These are phyloP conservation scores for Spinus pinus DNA, from an alignment of 2,797 vertebrate species.

Conservation along the genomic window DNA sequence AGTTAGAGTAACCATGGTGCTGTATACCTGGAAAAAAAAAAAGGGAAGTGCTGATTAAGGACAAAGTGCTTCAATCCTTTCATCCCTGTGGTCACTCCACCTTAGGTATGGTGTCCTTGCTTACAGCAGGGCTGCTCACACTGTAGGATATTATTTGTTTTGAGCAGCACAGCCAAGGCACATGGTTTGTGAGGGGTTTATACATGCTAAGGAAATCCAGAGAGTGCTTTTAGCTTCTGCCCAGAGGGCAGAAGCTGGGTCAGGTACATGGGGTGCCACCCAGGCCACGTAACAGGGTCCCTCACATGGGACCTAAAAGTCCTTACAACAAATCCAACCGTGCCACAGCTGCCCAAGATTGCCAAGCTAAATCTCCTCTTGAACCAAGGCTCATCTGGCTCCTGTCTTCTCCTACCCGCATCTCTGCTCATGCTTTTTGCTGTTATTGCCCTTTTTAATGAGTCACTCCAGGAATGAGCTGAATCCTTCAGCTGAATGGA, in stretches of 20 bases:
- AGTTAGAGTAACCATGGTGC: neutral
- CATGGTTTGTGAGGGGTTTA: neutral
- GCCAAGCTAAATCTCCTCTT: neutral
- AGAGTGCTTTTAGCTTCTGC: neutral
- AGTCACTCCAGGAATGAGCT: neutral
- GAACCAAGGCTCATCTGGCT: neutral
- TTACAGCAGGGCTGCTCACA: neutral
- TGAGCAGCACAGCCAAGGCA: neutral
- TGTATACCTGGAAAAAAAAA: neutral
- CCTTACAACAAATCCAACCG: neutral
- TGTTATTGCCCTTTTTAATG: neutral
- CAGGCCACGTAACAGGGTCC: accelerated
- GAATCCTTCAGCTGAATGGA: neutral
- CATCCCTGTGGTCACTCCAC: neutral
- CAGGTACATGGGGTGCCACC: neutral
- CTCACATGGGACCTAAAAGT: accelerated
- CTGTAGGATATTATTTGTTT: neutral
- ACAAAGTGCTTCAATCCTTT: neutral
- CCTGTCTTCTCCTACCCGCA: neutral
- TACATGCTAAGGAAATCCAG: neutral
- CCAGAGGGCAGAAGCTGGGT: neutral
- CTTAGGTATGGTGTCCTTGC: neutral
- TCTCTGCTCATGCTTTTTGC: neutral
- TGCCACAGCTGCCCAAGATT: neutral
- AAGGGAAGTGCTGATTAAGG: neutral